A percentile compares a stretch with the other conserved stretches of the same genome.
Evolutionary conservation across 2,797 vertebrate species (phyloP).

Genomic region (Gobio occitaniae): DNA sequence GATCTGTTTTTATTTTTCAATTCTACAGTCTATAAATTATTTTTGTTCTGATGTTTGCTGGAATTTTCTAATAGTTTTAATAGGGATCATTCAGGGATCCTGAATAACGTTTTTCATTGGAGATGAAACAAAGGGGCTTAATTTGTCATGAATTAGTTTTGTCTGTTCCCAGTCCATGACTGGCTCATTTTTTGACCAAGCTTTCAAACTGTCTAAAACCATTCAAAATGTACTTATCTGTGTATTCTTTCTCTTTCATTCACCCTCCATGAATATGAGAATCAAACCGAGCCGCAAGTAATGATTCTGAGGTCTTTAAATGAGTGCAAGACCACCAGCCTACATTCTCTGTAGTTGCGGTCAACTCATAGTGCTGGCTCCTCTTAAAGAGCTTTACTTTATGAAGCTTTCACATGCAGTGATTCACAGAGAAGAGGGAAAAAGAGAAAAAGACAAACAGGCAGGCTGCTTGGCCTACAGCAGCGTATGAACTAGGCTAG

Average conservation of each 20-base stretch:
- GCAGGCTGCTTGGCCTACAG: conserved; percentile 21
- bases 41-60: neutral
- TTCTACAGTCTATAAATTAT: neutral
- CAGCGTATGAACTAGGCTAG: conserved; percentile 34
- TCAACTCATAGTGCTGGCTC: conserved; percentile 36
- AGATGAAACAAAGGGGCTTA: neutral
- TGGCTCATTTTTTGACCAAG: conserved; percentile 3
- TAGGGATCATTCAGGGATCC: neutral
- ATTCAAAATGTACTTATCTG: neutral
- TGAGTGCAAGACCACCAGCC: neutral
- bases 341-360: conserved; percentile 37
- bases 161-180: conserved; percentile 23
- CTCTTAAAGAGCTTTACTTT: conserved; percentile 12
- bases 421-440: neutral
- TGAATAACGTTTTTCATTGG: neutral
- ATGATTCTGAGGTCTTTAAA: conserved; percentile 17
- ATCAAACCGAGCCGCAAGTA: conserved; percentile 16
- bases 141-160: conserved; percentile 7
- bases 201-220: conserved; percentile 33
- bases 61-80: neutral
- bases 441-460: neutral
- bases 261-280: conserved; percentile 18
- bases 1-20: neutral
- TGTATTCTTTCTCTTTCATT: conserved; percentile 10
- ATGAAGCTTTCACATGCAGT: conserved; percentile 30